Evolutionary conservation across 2,113 vertebrate genomes (phyloP).

Genomic region (Neofelis nebulosa): DNA sequence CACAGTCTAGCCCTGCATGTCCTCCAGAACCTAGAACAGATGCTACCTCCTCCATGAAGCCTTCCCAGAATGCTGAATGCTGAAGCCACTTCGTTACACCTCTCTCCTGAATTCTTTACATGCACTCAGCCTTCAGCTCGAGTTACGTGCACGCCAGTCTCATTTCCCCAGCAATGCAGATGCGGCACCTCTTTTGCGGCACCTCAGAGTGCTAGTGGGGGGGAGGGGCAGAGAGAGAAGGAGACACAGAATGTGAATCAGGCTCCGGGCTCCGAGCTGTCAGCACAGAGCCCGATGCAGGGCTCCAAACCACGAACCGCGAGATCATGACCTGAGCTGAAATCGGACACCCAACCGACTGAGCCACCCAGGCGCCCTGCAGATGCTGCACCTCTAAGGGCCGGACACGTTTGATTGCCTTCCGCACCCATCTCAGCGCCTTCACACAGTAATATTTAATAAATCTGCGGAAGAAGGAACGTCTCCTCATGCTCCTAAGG

Average conservation of each 20-base stretch:
- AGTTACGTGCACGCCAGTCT: not conserved
- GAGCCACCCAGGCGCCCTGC: too few species aligned
- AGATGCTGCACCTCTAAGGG: too few species aligned
- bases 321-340: too few species aligned
- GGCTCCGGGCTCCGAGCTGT: too few species aligned
- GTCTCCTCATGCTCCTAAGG: not conserved
- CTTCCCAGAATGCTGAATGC: slow-evolving; percentile 4
- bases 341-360: too few species aligned
- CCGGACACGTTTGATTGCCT: not conserved
- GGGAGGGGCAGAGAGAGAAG: too few species aligned
- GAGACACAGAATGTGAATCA: too few species aligned
- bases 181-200: accelerated
- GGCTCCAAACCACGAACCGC: too few species aligned
- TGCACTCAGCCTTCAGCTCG: not conserved
- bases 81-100: not conserved
- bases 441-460: not conserved
- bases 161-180: not conserved
- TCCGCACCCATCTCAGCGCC: not conserved
- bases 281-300: too few species aligned
- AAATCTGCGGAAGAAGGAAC: not conserved
- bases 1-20: not conserved
- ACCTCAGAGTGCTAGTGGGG: too few species aligned
- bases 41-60: not conserved
- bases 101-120: slow-evolving; percentile 10
- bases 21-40: not conserved